Percentiles rank a stretch among this genome's conserved stretches.
These are phyloP conservation scores for Ahaetulla prasina DNA, from an alignment of 2,113 vertebrate genomes.

Conservation along the genomic window DNA sequence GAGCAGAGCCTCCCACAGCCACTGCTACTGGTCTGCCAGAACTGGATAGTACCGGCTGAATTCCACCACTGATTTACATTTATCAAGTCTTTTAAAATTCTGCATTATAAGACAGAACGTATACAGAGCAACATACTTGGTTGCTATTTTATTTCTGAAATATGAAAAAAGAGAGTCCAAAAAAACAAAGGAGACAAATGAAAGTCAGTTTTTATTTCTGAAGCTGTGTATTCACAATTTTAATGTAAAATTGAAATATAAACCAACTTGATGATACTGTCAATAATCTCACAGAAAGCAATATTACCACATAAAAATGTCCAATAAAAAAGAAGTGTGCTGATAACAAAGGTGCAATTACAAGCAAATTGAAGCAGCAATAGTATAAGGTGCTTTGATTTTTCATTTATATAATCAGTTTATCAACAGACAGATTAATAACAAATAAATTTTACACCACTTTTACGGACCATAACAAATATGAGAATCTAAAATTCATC, in stretches of 20 bases:
- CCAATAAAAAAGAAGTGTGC: slow-evolving; percentile 66
- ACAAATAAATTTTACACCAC: slow-evolving; percentile 63
- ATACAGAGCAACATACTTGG: not conserved
- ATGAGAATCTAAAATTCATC: slow-evolving; percentile 67
- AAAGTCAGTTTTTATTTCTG: slow-evolving; percentile 74
- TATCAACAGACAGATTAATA: slow-evolving; percentile 63
- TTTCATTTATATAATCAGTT: slow-evolving; percentile 62
- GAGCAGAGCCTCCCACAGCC: too few species aligned
- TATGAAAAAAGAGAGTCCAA: slow-evolving; percentile 8
- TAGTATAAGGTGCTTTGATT: slow-evolving; percentile 78
- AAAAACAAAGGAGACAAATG: slow-evolving; percentile 61
- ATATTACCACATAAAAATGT: slow-evolving; percentile 58
- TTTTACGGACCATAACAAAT: slow-evolving; percentile 61
- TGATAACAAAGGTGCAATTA: slow-evolving; percentile 78
- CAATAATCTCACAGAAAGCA: slow-evolving; percentile 66
- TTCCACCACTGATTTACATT: too few species aligned
- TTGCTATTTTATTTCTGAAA: not conserved
- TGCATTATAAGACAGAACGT: not conserved
- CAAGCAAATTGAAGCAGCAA: slow-evolving; percentile 77
- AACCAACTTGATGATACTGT: slow-evolving; percentile 65
- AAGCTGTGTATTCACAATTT: slow-evolving; percentile 75
- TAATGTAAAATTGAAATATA: slow-evolving; percentile 69
- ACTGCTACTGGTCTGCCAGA: too few species aligned
- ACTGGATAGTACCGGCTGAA: too few species aligned
- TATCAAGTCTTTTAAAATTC: not conserved